Evolutionary conservation across 2,888 invertebrate species (phyloP), one percentile per base, ranked within the genome.

Genomic region (Ptilodon capucinus): DNA sequence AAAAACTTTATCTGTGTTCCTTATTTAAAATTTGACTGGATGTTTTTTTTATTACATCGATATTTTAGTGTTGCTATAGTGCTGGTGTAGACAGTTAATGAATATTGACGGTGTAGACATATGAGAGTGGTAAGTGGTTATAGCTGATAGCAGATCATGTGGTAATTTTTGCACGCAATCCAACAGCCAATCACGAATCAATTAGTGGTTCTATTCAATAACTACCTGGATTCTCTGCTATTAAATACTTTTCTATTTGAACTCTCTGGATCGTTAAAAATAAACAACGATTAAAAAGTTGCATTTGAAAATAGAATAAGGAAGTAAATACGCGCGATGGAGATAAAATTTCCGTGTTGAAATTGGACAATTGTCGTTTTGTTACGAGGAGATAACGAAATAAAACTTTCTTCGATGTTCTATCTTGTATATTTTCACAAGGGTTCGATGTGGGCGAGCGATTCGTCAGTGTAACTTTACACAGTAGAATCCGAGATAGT

Each of bases 61-160:
- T 40, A 64, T 74, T 74, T 60, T 44, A 60, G 73, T 79, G 81
- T 62, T 53, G 42, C 42, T 57, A 52, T 56, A 64, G 76, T 81
- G 74, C 48, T 65, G 59, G 63, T 72, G 64, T 47, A 54, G 58
- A 40, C 42, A 56, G 68, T 68, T 74, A 70, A 78, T 74, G 63
- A 77, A 76, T 73, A 73, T 79, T 74, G 76, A 73, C 68, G 66
- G 64, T 72, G 69, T 76, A 79, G 74, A 74, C 73, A 65, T 65
- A 72, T 70, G 61, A 71, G 61, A 54, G 62, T 66, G 83, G 84
- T 85, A 79, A 85, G 85, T 84, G 66, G 54, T 60, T 62, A 53
- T 60, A 57, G 57, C 52, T 56, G 57, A 54, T 60, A 57, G 57
- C 52, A 56, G 57, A 54, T 64, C 36, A 51, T 23, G 48, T 44